phyloP scores from a whole-genome alignment of 2,888 invertebrate species.

The Synergus umbraculus region DNA sequence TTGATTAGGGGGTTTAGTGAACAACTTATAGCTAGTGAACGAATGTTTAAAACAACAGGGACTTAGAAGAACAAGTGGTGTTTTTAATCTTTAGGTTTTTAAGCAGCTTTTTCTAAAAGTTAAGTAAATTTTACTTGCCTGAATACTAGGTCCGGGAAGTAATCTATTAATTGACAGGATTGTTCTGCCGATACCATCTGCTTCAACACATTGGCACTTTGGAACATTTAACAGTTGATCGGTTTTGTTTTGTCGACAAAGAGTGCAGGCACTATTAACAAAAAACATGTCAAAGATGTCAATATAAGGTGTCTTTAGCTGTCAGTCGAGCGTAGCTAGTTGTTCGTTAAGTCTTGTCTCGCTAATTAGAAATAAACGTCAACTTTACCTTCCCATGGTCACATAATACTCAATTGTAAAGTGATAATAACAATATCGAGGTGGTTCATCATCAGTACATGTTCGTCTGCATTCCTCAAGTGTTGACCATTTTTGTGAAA shows the following conservation, averaged over 20 bases:
- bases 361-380: not conserved
- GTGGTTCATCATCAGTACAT: constrained; percentile 63
- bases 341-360: not conserved
- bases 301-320: too few relatives aligned
- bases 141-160: constrained; percentile 93
- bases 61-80: too few relatives aligned
- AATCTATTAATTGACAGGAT: constrained; percentile 91
- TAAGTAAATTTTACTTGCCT: constrained; percentile 79
- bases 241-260: constrained; percentile 89
- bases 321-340: not conserved
- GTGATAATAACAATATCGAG: constrained; percentile 65
- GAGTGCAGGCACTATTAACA: constrained; percentile 85
- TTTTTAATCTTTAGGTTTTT: too few relatives aligned
- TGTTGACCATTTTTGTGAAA: too few relatives aligned
- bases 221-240: constrained; percentile 85
- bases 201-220: constrained; percentile 90
- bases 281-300: not conserved
- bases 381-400: constrained; percentile 47
- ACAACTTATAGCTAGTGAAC: too few relatives aligned
- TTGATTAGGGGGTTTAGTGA: too few relatives aligned
- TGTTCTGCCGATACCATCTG: constrained; percentile 91
- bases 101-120: too few relatives aligned
- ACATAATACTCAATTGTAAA: constrained; percentile 61
- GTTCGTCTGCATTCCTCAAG: constrained; percentile 65
- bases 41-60: too few relatives aligned